Evolutionary conservation across 2,113 vertebrate genomes (phyloP).

Genomic region (Calonectris borealis): DNA sequence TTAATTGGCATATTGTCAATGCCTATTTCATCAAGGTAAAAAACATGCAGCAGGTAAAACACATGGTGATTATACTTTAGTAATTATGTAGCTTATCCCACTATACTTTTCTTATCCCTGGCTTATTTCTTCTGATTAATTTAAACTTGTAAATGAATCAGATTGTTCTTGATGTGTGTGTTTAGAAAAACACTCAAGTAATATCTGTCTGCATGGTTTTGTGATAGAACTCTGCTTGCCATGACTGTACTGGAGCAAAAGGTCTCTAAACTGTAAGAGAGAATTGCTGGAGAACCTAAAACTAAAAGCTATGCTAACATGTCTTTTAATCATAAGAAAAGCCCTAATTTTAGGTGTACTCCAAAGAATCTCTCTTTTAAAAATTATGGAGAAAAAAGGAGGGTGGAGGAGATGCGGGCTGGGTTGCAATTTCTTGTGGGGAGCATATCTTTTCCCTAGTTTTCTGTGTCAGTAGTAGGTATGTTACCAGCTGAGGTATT

Average conservation of each 20-base stretch:
- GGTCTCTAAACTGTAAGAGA: background rate
- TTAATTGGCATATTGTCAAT: conserved; percentile 63
- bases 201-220: background rate
- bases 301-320: background rate
- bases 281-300: background rate
- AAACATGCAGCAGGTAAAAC: background rate
- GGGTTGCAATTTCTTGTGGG: background rate
- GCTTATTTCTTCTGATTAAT: background rate
- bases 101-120: background rate
- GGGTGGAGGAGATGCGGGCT: background rate
- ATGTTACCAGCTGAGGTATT: background rate
- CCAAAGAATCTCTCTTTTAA: background rate
- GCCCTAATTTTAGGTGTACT: background rate
- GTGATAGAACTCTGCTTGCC: background rate
- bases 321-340: background rate
- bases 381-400: background rate
- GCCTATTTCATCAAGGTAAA: conserved; percentile 72
- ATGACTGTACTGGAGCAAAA: background rate
- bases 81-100: background rate
- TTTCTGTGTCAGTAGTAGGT: background rate
- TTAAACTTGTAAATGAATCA: background rate
- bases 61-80: background rate
- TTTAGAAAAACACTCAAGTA: background rate
- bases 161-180: background rate
- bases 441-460: background rate